phyloP scores from a whole-genome alignment of 2,888 invertebrate genomes.

The Hydroisotoma schaefferi region DNA sequence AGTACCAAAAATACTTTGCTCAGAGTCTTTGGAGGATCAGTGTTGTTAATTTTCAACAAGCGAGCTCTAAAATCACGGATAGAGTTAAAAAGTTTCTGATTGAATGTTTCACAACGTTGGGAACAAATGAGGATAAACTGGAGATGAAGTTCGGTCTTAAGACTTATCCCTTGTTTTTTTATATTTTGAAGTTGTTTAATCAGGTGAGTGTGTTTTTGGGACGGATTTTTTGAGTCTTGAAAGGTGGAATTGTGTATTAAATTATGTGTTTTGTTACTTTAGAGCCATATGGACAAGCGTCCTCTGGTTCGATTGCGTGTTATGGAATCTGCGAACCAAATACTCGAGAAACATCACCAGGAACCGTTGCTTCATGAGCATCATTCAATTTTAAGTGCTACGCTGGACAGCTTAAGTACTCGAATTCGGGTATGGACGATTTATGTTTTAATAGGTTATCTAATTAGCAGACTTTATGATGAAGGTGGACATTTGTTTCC shows the following conservation, averaged over 20 bases:
- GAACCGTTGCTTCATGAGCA: background rate
- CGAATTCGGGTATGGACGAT: background rate
- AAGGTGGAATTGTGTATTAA: background rate
- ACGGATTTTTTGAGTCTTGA: background rate
- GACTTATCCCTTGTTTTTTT: constrained; percentile 8
- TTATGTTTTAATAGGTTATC: too few species aligned
- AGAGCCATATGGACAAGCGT: constrained; percentile 16
- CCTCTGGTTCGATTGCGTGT: constrained; percentile 16
- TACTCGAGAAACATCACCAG: constrained; percentile 6
- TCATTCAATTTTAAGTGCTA: background rate
- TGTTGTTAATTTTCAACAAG: constrained; percentile 10
- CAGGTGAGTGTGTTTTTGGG: too few species aligned
- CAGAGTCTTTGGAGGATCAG: constrained; percentile 9
- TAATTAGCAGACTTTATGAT: too few species aligned
- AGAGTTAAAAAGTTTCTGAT: constrained; percentile 5
- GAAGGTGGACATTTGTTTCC: too few species aligned
- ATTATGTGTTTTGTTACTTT: background rate
- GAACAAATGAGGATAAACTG: constrained; percentile 11
- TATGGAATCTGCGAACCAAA: constrained; percentile 11
- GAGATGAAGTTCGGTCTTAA: background rate
- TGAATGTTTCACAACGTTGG: constrained; percentile 3
- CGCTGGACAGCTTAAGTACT: background rate
- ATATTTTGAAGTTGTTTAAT: constrained; percentile 11
- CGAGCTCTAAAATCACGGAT: constrained; percentile 6
- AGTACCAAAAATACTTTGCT: constrained; percentile 16